Evolutionary conservation across 2,113 vertebrate genomes (phyloP).

Genomic region (Campylorhamphus procurvoides): DNA sequence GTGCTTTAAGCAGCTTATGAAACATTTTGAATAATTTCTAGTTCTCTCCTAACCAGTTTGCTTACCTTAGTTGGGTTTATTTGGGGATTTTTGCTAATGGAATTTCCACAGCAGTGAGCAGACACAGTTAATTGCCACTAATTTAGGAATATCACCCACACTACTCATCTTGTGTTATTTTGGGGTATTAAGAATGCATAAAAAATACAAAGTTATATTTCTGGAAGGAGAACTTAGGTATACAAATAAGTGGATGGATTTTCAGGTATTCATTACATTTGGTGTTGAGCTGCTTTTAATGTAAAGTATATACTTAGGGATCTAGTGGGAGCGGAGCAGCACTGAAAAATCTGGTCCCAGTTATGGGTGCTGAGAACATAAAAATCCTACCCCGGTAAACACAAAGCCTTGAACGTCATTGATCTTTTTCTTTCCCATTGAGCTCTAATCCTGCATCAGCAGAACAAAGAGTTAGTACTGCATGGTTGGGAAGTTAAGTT

Average conservation of each 20-base stretch:
- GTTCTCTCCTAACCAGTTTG: constrained; percentile 3
- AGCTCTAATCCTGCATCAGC: constrained; percentile 59
- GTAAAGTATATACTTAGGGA: not conserved
- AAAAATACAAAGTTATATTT: not conserved
- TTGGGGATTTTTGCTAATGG: not conserved
- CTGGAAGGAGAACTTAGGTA: not conserved
- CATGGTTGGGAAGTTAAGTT: constrained; percentile 56
- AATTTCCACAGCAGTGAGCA: constrained; percentile 6
- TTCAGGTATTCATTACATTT: constrained; percentile 8
- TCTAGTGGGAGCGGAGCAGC: not conserved
- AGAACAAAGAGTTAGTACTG: constrained; percentile 59
- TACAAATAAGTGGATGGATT: constrained; percentile 15
- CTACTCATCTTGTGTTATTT: not conserved
- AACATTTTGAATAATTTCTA: not conserved
- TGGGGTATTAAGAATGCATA: not conserved
- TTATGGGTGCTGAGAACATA: constrained; percentile 57
- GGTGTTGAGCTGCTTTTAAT: constrained; percentile 4
- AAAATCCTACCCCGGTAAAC: constrained; percentile 34
- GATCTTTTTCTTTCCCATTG: constrained; percentile 60
- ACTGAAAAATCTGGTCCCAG: constrained; percentile 53
- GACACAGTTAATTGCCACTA: not conserved
- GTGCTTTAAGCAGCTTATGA: not conserved
- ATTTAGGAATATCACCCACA: not conserved
- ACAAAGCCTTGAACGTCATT: constrained; percentile 54
- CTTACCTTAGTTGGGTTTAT: not conserved